Base-by-base conservation (phyloP, 2,888 invertebrate genomes). In the Trypoxylon attenuatum region DNA sequence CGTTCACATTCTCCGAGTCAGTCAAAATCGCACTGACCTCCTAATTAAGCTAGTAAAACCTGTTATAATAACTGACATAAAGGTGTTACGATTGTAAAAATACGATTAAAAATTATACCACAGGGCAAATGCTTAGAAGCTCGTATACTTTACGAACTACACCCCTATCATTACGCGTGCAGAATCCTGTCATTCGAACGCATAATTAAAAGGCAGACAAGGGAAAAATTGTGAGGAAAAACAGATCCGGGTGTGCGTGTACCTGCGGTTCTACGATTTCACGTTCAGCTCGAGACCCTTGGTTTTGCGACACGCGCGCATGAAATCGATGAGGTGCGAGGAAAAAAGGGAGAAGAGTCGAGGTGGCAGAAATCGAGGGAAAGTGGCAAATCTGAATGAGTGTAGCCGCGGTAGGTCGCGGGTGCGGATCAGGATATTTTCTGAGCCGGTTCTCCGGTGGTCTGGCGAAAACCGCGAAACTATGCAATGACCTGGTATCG, bases 311-410 rank as follows among this genome's bases (percentile, higher is more conserved):
- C 33, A 33, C 13, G 13, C n/a, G 13, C 4, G 33, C 33, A 6
- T 33, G 33, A 33, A 33, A 33, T 13, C 33, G 10, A 23, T 19
- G 39, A 6, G 18, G 25, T 4, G 8, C 3, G 2, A n/a, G 15
- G 18, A n/a, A 46, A 4, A 8, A 27, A 3, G 23, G 23, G 16
- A 4, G 13, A 33, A 8, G 29, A 18, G 43, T 38, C 43, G 53
- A 57, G 57, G 52, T 27, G 10, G 39, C 19, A 29, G 6, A 19
- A 5, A 8, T 13, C 38, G 55, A 63, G 60, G 61, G 61, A 68
- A 69, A 69, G 69, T 51, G 51, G 54, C 49, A 54, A 69, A 69
- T 51, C 23, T 27, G 52, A 55, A 69, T 69, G 58, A 51, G 25
- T 18, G 27, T 5, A 49, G 43, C 4, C 21, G 22, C 3, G 46